Evolutionary conservation across 2,797 vertebrate species (phyloP), one percentile per base, ranked within the genome.

Genomic region (Channallabes apus): DNA sequence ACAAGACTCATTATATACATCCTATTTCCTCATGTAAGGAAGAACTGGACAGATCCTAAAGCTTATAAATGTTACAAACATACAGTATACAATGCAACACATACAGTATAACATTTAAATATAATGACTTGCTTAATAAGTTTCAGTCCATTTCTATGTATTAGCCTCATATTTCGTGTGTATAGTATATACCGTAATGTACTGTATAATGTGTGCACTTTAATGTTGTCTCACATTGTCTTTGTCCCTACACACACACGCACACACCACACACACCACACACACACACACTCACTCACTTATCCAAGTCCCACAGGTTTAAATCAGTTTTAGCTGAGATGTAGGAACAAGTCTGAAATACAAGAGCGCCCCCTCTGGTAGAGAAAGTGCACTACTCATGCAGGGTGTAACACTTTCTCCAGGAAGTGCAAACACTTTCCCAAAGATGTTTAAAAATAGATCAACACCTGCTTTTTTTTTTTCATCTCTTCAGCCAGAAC

Each of bases 301-400:
- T 29, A 59, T 35, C 76, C 22, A 61, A 46, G 24, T 46, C 61
- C 22, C 38, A 80, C 78, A 65, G 61, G 38, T 15, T 67, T 54
- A 80, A 78, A 78, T 9, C 73, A 67, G 75, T 72, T 77, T 84
- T 54, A 84, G 79, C 32, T 27, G 56, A 83, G 24, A 17, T 27
- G 17, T 1, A 85, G 65, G 46, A n/a, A 12, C 7, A 20, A 32
- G 78, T 69, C 14, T 71, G 35, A 69, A 85, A 77, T 59, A 2
- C 80, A 86, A 88, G 82, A 82, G 84, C 68, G 58, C 86, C 86
- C 24, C 67, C 88, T 83, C 69, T 87, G 87, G 90, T 83, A 65
- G 38, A 69, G 11, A 65, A 62, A 8, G 75, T 12, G 75, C 12
- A 82, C 67, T 85, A 85, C 86, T 68, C 46, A 51, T 51, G 38